Base-by-base conservation (phyloP, 2,888 invertebrate species). In the Rhabditoides inermis region DNA sequence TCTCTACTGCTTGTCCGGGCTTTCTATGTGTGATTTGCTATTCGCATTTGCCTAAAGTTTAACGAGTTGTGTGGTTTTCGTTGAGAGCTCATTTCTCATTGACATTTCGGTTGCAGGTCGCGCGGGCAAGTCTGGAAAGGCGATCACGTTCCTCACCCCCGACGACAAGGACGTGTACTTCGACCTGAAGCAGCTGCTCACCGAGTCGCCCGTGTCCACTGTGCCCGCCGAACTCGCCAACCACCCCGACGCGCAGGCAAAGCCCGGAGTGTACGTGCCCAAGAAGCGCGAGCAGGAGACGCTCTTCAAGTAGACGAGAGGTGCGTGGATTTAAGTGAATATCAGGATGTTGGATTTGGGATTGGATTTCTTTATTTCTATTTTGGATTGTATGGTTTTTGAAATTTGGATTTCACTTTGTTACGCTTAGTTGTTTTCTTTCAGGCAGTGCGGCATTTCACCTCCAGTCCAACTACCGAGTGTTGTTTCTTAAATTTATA, bases 211-310 rank as follows among this genome's bases (percentile, higher is more conserved):
- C n/a, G 55, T 65, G 4, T 74, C 73, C 25, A 61, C 59, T 10
- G 74, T 73, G 45, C 73, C 73, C 3, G 58, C 64, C n/a, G 98
- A 98, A 77, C 81, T 99, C 44, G 86, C 89, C 79, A 98, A 95
- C 78, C 98, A 99, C 79, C 90, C 95, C 0, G 98, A 98, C 60
- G 94, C 98, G 0, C 94, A 94, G 78, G 88, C 90, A 75, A 95
- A 95, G 76, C 94, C 95, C 0, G 92, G 92, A 30, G 87, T 88
- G 0, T 86, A 89, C 20, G 47, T 45, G 18, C 81, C 81, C 51
- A 92, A 92, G 50, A 92, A 91, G 77, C 45, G 66, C 26, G 60
- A 68, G 41, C 68, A 70, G 40, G 66, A 69, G 49, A 69, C 63
- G 20, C 41, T 65, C 23, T 68, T 58, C 55, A 49, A 50, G 44